Percentiles rank a stretch among this genome's conserved stretches.
Conservation (phyloP, 1,140 invertebrate genomes). For the Lepidurus apus region DNA sequence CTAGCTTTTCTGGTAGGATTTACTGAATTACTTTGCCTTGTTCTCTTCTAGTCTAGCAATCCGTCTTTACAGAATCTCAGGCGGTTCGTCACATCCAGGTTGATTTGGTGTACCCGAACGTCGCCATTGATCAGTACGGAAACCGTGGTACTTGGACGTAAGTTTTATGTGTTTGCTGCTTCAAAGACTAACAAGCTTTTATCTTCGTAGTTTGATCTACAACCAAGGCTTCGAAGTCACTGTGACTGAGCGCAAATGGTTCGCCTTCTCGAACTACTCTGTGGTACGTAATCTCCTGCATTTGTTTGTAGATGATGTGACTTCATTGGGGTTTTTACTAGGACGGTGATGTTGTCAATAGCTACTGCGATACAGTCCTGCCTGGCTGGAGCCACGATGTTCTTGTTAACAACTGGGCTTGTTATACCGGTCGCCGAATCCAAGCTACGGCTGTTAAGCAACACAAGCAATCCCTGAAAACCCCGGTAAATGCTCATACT, state of each 20-base stretch:
- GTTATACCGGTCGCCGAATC: conserved; percentile 43
- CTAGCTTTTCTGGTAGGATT: conserved; percentile 33
- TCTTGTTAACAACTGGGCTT: conserved; percentile 46
- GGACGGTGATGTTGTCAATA: conserved; percentile 39
- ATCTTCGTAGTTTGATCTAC: conserved; percentile 46
- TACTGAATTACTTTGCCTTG: conserved; percentile 44
- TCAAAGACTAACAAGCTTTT: neutral
- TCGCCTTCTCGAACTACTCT: conserved; percentile 35
- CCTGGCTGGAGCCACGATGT: conserved; percentile 50
- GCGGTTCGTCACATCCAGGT: conserved; percentile 37
- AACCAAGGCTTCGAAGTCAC: conserved; percentile 49
- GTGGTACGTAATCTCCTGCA: conserved; percentile 33
- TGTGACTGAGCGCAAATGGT: conserved; percentile 39
- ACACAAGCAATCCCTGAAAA: conserved; percentile 27
- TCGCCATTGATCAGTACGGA: conserved; percentile 48
- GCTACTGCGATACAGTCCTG: conserved; percentile 46
- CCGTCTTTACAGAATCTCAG: conserved; percentile 44
- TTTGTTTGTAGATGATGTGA: neutral
- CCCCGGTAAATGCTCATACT: conserved; percentile 41
- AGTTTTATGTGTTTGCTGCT: neutral
- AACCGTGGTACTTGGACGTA: conserved; percentile 52
- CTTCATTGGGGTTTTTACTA: conserved; percentile 1
- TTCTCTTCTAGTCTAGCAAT: neutral
- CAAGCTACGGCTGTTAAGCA: conserved; percentile 28
- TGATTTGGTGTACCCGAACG: conserved; percentile 47